These are phyloP conservation scores for Tineola bisselliella DNA, from an alignment of 2,888 invertebrate species.

Conservation along the genomic window DNA sequence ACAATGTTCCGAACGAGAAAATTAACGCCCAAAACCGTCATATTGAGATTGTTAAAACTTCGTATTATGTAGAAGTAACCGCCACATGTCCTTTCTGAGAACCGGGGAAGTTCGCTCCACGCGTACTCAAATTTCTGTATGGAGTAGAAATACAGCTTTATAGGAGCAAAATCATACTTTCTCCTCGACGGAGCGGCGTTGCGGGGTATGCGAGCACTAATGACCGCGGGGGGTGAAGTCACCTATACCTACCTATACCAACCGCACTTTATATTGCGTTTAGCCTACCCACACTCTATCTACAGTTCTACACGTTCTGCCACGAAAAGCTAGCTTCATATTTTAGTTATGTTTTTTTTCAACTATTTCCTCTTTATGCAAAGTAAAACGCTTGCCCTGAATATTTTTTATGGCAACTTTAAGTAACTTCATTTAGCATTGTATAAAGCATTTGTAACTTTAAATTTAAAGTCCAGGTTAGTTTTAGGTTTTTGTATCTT, in stretches of 20 bases:
- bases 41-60: slow-evolving; percentile 61
- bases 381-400: neutral
- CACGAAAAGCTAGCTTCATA: slow-evolving; percentile 11
- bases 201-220: slow-evolving; percentile 41
- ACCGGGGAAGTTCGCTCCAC: slow-evolving; percentile 49
- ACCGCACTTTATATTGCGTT: slow-evolving; percentile 67
- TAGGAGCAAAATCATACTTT: slow-evolving; percentile 69
- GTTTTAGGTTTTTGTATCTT: neutral
- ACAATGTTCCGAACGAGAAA: slow-evolving; percentile 19
- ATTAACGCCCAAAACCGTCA: slow-evolving; percentile 42
- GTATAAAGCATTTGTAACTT: neutral
- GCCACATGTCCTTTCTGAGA: slow-evolving; percentile 56
- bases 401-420: no score
- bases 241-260: slow-evolving; percentile 38
- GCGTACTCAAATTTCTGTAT: slow-evolving; percentile 67
- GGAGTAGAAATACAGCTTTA: slow-evolving; percentile 69
- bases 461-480: neutral
- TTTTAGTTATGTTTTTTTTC: slow-evolving; percentile 9
- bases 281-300: slow-evolving; percentile 56
- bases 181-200: slow-evolving; percentile 38
- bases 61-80: slow-evolving; percentile 58
- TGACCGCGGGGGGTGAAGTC: slow-evolving; percentile 65
- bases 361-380: neutral
- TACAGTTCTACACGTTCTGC: slow-evolving; percentile 6
- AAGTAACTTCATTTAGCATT: no score